Base-by-base conservation (phyloP, 64 coral and sea anemone genomes). In the Orbicella faveolata region DNA sequence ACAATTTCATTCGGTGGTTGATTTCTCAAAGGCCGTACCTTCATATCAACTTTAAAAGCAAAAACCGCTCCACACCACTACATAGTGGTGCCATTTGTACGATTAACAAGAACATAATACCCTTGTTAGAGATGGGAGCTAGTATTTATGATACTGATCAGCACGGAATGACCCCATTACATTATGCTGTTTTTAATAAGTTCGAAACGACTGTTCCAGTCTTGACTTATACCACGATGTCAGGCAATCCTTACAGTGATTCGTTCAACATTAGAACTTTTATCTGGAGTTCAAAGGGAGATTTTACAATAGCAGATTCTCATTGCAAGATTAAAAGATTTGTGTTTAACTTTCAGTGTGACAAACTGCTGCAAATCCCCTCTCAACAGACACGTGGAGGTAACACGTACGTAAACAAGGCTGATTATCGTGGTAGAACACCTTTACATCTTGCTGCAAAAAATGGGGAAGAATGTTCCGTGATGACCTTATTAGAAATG, bases 391-490 rank as follows among this genome's bases (percentile, higher is more conserved):
- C 39, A 41, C 39, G 2, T 41, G 9, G 78, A 63, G 35, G 74
- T 33, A 9, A 2, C 21, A 20, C 2, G 15, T 64, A 75, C 52
- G 8, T 89, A 19, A 75, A 93, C 20, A 36, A 61, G 20, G 20
- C 4, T 0, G 80, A 89, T 9, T 19, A 41, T 17, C 15, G 6
- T 21, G 87, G 92, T 13, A 52, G 36, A 63, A 93, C 36, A 23
- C 34, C 72, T 20, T 16, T 93, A 25, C 92, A 93, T 54, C 17
- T 89, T 83, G 92, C 92, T 20, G 86, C 87, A 12, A 7, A 75
- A 83, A 63, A 52, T 67, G 86, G 64, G 10, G 61, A 81, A 26
- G 86, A 82, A n/a, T 89, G 63, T 79, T 34, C 3, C 62, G 39
- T 34, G 23, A 75, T 41, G 16, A 1, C 57, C 0, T 51, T 61